These are phyloP conservation scores for Pelagia noctiluca DNA, from an alignment of 30 jellyfish, hydroid and myxozoan genomes.

Conservation along the genomic window DNA sequence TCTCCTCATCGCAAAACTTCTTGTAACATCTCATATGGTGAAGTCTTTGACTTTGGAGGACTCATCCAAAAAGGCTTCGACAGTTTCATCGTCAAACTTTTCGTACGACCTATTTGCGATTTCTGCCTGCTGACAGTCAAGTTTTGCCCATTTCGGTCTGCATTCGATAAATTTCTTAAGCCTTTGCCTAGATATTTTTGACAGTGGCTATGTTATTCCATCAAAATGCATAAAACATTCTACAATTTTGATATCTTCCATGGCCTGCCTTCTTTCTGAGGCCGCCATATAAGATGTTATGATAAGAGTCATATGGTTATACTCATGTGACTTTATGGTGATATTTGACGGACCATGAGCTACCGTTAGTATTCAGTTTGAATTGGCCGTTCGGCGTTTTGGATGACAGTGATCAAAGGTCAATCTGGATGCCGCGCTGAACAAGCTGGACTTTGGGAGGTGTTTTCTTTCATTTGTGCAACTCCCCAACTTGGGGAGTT, in stretches of 20 bases:
- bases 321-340: background rate
- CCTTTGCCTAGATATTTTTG: background rate
- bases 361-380: background rate
- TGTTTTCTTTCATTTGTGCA: too few species aligned
- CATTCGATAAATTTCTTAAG: background rate
- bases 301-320: background rate
- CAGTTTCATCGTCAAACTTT: background rate
- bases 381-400: background rate
- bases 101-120: background rate
- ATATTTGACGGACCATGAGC: background rate
- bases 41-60: background rate
- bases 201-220: slow-evolving; percentile 1
- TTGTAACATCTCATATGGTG: background rate
- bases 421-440: background rate
- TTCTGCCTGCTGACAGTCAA: background rate
- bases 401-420: background rate
- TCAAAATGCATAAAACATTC: slow-evolving; percentile 30
- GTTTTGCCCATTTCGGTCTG: background rate
- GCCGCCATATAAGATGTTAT: background rate
- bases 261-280: background rate
- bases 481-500: too few species aligned
- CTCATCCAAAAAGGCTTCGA: background rate
- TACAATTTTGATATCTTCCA: background rate
- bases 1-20: background rate
- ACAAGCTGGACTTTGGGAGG: background rate